These are phyloP conservation scores for Salvator merianae DNA, from an alignment of 2,113 vertebrate genomes.

Conservation along the genomic window DNA sequence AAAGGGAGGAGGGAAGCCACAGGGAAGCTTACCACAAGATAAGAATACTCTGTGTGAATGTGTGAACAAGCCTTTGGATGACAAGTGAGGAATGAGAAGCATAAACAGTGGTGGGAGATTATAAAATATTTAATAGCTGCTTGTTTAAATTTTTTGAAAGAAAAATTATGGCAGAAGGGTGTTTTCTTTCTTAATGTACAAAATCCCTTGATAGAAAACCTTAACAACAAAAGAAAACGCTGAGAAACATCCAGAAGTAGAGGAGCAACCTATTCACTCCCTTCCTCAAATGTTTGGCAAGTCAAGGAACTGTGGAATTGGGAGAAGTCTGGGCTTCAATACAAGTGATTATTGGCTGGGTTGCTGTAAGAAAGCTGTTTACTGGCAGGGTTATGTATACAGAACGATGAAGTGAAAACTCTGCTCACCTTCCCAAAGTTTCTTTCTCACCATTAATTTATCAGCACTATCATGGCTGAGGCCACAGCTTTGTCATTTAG, in stretches of 20 bases:
- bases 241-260: conserved; percentile 59
- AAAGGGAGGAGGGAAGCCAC: background rate
- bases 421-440: conserved; percentile 65
- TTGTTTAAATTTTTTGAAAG: conserved; percentile 57
- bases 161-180: conserved; percentile 50
- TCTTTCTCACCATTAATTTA: conserved; percentile 66
- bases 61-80: conserved; percentile 23
- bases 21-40: conserved; percentile 15
- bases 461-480: conserved; percentile 62
- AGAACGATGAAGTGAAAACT: conserved; percentile 66
- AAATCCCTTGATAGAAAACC: conserved; percentile 63
- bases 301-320: conserved; percentile 62
- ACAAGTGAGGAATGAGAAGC: conserved; percentile 8
- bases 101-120: conserved; percentile 40
- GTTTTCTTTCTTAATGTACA: conserved; percentile 51
- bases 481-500: conserved; percentile 55
- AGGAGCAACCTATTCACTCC: conserved; percentile 59
- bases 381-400: conserved; percentile 59
- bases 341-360: conserved; percentile 65
- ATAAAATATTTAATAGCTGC: conserved; percentile 57
- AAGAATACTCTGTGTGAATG: conserved; percentile 24
- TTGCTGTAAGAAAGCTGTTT: conserved; percentile 59
- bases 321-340: conserved; percentile 63
- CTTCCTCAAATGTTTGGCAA: conserved; percentile 66
- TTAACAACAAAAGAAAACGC: conserved; percentile 54